Conservation (phyloP, 92 coral and sea anemone genomes). For the Parazoanthus darwini region DNA sequence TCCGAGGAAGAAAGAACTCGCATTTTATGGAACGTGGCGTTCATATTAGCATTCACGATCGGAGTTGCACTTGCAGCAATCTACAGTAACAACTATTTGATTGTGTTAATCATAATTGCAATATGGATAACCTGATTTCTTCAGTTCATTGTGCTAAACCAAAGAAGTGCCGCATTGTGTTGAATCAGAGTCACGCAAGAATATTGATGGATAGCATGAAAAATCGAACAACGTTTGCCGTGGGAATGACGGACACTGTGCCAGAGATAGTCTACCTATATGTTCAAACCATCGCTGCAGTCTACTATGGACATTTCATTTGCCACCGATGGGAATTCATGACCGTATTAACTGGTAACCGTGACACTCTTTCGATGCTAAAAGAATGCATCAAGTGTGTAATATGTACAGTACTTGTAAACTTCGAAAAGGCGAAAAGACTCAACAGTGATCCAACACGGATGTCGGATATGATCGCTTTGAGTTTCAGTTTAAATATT, state of each 20-base stretch:
- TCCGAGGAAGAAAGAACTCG: slow-evolving; percentile 52
- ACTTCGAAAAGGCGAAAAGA: no score
- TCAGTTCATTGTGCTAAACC: no score
- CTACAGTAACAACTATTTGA: slow-evolving; percentile 74
- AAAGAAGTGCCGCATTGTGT: no score
- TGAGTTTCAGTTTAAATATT: no score
- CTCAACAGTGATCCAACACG: no score
- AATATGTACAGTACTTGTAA: no score
- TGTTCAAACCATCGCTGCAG: neutral
- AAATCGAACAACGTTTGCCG: no score
- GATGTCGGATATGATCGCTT: no score
- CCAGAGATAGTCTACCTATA: neutral
- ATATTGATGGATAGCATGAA: no score
- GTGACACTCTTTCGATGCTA: neutral
- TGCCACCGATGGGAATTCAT: neutral
- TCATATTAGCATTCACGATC: slow-evolving; percentile 74
- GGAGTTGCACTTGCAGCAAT: slow-evolving; percentile 68
- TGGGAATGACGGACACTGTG: no score
- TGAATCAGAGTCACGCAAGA: neutral
- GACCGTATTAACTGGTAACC: neutral
- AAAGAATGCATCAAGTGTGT: neutral
- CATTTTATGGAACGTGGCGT: slow-evolving; percentile 62
- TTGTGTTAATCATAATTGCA: slow-evolving; percentile 75
- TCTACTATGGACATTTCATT: neutral
- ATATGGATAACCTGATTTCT: slow-evolving; percentile 72